A percentile compares a stretch with the other conserved stretches of the same genome.
Conservation (phyloP, 2,888 invertebrate genomes). For the Diaperis boleti region DNA sequence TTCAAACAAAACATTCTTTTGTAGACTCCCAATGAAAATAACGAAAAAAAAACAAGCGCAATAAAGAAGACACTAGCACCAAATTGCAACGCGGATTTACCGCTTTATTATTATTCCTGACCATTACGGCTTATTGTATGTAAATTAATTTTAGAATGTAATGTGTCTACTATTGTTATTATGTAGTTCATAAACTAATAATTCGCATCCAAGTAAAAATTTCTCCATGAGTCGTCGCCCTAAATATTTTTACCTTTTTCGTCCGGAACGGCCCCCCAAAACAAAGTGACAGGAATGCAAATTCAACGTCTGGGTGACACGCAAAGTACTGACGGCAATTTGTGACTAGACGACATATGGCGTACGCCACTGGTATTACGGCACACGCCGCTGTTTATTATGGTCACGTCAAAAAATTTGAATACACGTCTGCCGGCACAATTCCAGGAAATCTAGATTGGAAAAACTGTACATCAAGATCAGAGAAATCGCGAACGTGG, state of each 20-base stretch:
- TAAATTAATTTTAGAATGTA: slow-evolving; percentile 43
- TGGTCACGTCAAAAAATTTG: too few species aligned
- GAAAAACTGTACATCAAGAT: slow-evolving; percentile 27
- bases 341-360: slow-evolving; percentile 4
- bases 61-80: slow-evolving; percentile 12
- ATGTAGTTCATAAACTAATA: slow-evolving; percentile 36
- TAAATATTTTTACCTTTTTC: not conserved
- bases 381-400: slow-evolving; percentile 10
- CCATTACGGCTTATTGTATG: slow-evolving; percentile 49
- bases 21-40: not conserved
- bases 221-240: slow-evolving; percentile 7
- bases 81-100: slow-evolving; percentile 43
- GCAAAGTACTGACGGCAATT: not conserved
- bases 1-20: too few species aligned
- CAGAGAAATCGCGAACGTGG: slow-evolving; percentile 33
- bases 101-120: slow-evolving; percentile 45
- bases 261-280: not conserved
- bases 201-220: slow-evolving; percentile 2
- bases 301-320: too few species aligned
- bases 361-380: slow-evolving; percentile 17
- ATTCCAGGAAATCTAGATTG: slow-evolving; percentile 23
- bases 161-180: slow-evolving; percentile 36
- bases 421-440: slow-evolving; percentile 7
- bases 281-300: too few species aligned
- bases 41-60: not conserved